Evolutionary conservation across 2,888 invertebrate species (phyloP).

Genomic region (Platynereis dumerilii): DNA sequence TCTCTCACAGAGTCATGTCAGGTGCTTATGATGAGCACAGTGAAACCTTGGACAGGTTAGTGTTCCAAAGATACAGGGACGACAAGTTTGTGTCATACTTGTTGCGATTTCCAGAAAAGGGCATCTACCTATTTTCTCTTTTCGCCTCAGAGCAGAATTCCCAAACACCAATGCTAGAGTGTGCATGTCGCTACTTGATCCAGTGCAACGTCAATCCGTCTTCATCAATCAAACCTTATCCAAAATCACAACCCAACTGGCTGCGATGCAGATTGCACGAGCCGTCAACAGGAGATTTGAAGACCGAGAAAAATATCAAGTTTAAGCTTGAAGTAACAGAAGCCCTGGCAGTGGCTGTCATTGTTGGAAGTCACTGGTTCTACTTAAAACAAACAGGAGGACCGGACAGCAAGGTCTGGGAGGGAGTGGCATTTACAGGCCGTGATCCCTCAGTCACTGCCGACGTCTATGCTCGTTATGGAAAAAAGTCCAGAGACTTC

Average conservation of each 20-base stretch:
- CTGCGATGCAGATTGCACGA: conserved; percentile 55
- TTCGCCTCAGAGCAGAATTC: conserved; percentile 45
- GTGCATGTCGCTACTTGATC: conserved; percentile 55
- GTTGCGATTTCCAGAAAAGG: conserved; percentile 53
- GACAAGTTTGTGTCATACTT: conserved; percentile 50
- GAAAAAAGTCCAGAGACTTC: conserved; percentile 49
- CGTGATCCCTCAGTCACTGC: conserved; percentile 39
- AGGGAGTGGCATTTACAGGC: conserved; percentile 51
- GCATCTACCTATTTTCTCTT: conserved; percentile 57
- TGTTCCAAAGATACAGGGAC: conserved; percentile 51
- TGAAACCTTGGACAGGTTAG: conserved; percentile 44
- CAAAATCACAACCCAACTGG: conserved; percentile 56
- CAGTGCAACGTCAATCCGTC: conserved; percentile 56
- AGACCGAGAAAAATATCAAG: conserved; percentile 52
- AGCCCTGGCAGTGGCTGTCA: conserved; percentile 55
- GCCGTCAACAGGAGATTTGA: conserved; percentile 55
- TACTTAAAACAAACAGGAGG: conserved; percentile 49
- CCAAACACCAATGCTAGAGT: conserved; percentile 45
- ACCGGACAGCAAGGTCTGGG: conserved; percentile 52
- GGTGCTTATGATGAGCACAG: conserved; percentile 6
- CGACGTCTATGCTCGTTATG: conserved; percentile 52
- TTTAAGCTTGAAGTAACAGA: conserved; percentile 56
- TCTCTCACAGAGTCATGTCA: conserved; percentile 44
- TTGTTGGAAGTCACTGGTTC: conserved; percentile 53
- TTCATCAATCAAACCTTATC: conserved; percentile 44